phyloP scores from a whole-genome alignment of 2,797 vertebrate species.

The Lutjanus campechanus region DNA sequence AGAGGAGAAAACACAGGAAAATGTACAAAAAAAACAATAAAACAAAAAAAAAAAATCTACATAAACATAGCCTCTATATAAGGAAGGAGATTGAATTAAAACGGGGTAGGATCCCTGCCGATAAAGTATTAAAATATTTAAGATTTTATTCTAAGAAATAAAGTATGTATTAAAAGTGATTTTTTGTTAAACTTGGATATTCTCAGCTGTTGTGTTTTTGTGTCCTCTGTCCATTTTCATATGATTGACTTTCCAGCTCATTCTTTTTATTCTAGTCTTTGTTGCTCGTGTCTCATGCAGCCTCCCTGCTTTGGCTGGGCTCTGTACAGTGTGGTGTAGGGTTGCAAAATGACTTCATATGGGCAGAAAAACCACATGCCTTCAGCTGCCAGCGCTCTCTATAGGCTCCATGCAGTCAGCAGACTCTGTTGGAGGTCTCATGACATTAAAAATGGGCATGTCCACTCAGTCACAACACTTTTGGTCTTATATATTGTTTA shows the following conservation, averaged over 20 bases:
- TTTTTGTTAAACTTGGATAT: conserved; percentile 89
- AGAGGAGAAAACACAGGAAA: conserved; percentile 77
- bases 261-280: conserved; percentile 77
- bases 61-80: conserved; percentile 78
- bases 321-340: conserved; percentile 77
- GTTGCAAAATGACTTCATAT: conserved; percentile 76
- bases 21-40: conserved; percentile 73
- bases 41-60: conserved; percentile 67
- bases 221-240: conserved; percentile 81
- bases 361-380: conserved; percentile 69
- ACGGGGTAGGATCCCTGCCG: conserved; percentile 69
- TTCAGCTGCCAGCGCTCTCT: conserved; percentile 71
- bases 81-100: conserved; percentile 75
- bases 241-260: conserved; percentile 81
- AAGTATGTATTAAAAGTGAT: conserved; percentile 88
- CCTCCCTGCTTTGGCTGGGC: conserved; percentile 72
- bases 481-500: conserved; percentile 87
- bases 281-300: conserved; percentile 75
- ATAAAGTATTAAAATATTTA: conserved; percentile 82
- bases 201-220: conserved; percentile 83
- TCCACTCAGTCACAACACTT: conserved; percentile 84
- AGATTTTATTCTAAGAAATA: conserved; percentile 87
- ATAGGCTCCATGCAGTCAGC: conserved; percentile 64
- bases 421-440: conserved; percentile 73
- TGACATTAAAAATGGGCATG: conserved; percentile 74